These are phyloP conservation scores for Leiothrix lutea DNA, from an alignment of 2,113 vertebrate genomes.

Conservation along the genomic window DNA sequence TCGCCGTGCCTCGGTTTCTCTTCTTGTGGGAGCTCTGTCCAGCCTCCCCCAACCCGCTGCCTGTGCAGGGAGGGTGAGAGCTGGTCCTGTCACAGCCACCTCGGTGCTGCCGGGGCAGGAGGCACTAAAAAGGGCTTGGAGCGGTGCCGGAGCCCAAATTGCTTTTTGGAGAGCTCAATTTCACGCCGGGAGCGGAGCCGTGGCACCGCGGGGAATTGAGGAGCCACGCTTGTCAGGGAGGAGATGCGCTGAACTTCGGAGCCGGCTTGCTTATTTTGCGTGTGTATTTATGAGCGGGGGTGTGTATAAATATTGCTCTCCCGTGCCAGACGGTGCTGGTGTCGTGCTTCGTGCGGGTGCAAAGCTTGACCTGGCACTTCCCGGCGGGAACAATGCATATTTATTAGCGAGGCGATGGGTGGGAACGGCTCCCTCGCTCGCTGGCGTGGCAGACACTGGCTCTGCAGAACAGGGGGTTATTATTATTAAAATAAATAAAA, in stretches of 20 bases:
- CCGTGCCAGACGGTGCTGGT: not conserved
- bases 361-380: conserved; percentile 56
- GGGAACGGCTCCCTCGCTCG: not conserved
- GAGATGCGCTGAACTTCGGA: conserved; percentile 59
- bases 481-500: conserved; percentile 35
- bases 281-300: not conserved
- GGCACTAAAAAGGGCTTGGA: not conserved
- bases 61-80: too few species aligned
- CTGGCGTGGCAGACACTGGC: not conserved
- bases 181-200: conserved; percentile 29
- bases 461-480: not conserved
- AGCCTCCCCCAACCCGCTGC: rapidly evolving
- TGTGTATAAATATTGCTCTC: conserved; percentile 20
- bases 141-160: not conserved
- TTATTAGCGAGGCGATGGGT: conserved; percentile 44
- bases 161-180: conserved; percentile 59
- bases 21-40: rapidly evolving
- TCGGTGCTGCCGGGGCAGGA: rapidly evolving
- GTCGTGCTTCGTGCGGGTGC: conserved; percentile 13
- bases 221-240: conserved; percentile 69
- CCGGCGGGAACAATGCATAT: conserved; percentile 48
- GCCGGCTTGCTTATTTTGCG: conserved; percentile 15
- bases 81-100: not conserved
- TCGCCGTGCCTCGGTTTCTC: not conserved
- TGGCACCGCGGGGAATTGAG: conserved; percentile 29